A percentile compares a stretch with the other conserved stretches of the same genome.
phyloP scores from a whole-genome alignment of 1,140 invertebrate genomes.

The Drosophila varians region DNA sequence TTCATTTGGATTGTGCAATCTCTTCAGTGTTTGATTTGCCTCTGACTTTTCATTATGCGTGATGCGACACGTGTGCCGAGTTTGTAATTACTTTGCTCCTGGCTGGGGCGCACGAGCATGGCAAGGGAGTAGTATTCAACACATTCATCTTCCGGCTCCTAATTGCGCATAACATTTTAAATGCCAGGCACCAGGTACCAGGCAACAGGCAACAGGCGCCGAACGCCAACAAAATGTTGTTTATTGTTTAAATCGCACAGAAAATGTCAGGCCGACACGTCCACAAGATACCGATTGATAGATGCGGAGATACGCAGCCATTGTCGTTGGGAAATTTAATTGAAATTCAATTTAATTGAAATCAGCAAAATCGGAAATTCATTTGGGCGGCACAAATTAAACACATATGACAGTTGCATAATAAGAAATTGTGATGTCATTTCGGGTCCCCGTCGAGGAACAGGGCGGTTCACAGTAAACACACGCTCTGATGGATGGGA shows the following conservation, averaged over 20 bases:
- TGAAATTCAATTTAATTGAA: slow-evolving; percentile 77
- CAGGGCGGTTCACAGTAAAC: slow-evolving; percentile 58
- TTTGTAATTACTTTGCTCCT: slow-evolving; percentile 42
- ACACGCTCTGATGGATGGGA: slow-evolving; percentile 40
- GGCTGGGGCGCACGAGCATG: background rate
- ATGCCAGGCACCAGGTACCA: too few relatives aligned
- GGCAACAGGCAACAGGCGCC: too few relatives aligned
- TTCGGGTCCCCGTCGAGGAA: slow-evolving; percentile 5
- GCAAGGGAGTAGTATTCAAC: slow-evolving; percentile 13
- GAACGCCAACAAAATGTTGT: slow-evolving; percentile 36
- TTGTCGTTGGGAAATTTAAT: slow-evolving; percentile 53
- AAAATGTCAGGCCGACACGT: slow-evolving; percentile 14
- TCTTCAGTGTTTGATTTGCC: slow-evolving; percentile 4
- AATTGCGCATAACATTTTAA: slow-evolving; percentile 60
- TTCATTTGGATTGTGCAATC: slow-evolving; percentile 42
- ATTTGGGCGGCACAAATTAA: slow-evolving; percentile 66
- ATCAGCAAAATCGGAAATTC: slow-evolving; percentile 59
- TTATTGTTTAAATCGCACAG: slow-evolving; percentile 40
- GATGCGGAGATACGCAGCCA: background rate
- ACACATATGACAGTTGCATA: slow-evolving; percentile 69
- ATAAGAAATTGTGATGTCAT: slow-evolving; percentile 75
- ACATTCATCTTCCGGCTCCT: slow-evolving; percentile 39
- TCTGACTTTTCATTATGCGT: slow-evolving; percentile 53
- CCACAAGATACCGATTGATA: background rate
- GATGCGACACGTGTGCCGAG: slow-evolving; percentile 37